phyloP scores from a whole-genome alignment of 2,113 vertebrate species.

The Amia ocellicauda region DNA sequence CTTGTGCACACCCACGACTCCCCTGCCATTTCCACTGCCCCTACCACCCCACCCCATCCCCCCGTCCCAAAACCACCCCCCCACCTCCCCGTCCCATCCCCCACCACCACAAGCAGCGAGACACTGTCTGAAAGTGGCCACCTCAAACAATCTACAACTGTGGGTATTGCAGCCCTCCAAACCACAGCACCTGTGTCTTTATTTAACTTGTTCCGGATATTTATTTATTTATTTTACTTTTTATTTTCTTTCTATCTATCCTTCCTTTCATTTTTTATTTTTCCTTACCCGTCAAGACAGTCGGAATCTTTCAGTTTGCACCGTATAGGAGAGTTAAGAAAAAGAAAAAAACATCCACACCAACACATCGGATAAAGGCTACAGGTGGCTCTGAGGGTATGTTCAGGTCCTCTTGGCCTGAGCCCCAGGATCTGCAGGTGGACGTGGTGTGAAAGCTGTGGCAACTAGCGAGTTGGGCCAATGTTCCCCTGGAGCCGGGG shows the following conservation, averaged over 20 bases:
- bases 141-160: too few species aligned
- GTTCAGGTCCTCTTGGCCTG: too few species aligned
- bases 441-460: too few species aligned
- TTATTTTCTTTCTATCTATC: conserved; percentile 30
- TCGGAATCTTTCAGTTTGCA: too few species aligned
- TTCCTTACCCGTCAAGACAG: background rate
- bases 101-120: conserved; percentile 48
- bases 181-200: conserved; percentile 17
- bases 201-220: conserved; percentile 33
- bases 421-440: too few species aligned
- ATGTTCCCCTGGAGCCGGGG: too few species aligned
- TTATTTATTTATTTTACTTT: conserved; percentile 45
- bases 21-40: conserved; percentile 9
- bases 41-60: background rate
- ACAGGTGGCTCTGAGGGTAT: too few species aligned
- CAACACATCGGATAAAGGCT: too few species aligned
- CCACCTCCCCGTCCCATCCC: conserved; percentile 39
- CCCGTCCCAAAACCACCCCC: conserved; percentile 15
- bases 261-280: conserved; percentile 36
- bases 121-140: too few species aligned
- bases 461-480: too few species aligned
- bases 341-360: too few species aligned
- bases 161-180: conserved; percentile 21
- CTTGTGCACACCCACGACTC: conserved; percentile 29
- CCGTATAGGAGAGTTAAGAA: too few species aligned